phyloP scores from a whole-genome alignment of 2,888 invertebrate genomes.

The Hydroisotoma schaefferi region DNA sequence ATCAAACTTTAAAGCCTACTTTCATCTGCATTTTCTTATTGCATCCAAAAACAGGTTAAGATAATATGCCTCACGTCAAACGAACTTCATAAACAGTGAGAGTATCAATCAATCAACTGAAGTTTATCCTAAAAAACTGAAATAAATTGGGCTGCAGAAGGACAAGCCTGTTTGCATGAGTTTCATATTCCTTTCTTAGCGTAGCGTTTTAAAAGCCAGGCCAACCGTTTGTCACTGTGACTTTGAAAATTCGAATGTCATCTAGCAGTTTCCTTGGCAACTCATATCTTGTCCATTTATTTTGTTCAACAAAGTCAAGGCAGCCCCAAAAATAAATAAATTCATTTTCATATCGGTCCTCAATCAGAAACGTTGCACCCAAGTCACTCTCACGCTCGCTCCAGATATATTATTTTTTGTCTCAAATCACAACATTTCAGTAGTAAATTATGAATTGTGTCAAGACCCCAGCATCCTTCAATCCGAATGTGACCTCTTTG shows the following conservation, averaged over 20 bases:
- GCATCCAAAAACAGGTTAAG: conserved; percentile 3
- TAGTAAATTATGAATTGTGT: conserved; percentile 29
- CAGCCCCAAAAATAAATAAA: too few relatives aligned
- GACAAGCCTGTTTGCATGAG: not conserved
- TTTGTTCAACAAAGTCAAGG: too few relatives aligned
- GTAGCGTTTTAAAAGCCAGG: not conserved
- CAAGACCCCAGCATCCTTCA: conserved; percentile 27
- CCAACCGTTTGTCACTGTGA: not conserved
- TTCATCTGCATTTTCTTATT: too few relatives aligned
- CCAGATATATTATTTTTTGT: not conserved
- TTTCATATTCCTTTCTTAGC: not conserved
- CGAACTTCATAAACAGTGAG: not conserved
- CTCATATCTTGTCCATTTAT: not conserved
- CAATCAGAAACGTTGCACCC: too few relatives aligned
- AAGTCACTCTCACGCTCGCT: too few relatives aligned
- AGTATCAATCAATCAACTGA: conserved; percentile 7
- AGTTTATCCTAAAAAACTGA: conserved; percentile 7
- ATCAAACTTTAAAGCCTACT: too few relatives aligned
- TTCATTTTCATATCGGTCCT: too few relatives aligned
- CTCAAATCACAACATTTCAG: not conserved
- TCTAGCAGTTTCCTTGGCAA: not conserved
- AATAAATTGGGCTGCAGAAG: conserved; percentile 10
- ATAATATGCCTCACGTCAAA: not conserved
- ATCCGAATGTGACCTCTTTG: conserved; percentile 21
- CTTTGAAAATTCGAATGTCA: not conserved